Evolutionary conservation across 2,797 vertebrate species (phyloP), one percentile per base, ranked within the genome.

Genomic region (Acipenser transmontanus): DNA sequence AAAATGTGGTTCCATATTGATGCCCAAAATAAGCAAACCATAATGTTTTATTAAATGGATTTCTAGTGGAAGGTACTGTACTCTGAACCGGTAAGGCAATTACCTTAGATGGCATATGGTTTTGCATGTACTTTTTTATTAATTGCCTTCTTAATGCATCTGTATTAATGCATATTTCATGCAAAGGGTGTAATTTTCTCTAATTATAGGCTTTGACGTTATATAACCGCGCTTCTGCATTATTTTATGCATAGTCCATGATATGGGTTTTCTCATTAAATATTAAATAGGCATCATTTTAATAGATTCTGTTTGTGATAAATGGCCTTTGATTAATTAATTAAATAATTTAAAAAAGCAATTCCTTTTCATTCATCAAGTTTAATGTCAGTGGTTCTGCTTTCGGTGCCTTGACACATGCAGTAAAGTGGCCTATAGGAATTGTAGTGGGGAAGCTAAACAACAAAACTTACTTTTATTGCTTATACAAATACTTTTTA

Each of bases 311-410:
- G 7, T n/a, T 13, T 13, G 54, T n/a, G 8, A 47, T 14, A 59
- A 47, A 47, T 14, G 13, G 49, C 14, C 47, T 59, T 65, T 20
- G 56, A 34, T 34, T 34, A 65, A 49, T 59, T 13, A 20, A 59
- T 66, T 34, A 49, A 54, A 47, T 59, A 6, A 14, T 49, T 49
- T 66, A 6, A n/a, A 59, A 66, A 6, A 13, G 52, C 11, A 4
- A 57, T n/a, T 11, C 54, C 9, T 56, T 59, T 65, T 66, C 47
- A 49, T 66, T 59, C 57, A 48, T 66, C 34, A 66, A 48, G 52
- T 12, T 65, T 65, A 34, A 8, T 57, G 56, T 59, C 47, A 66
- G 48, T 49, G 47, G n/a, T n/a, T 56, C 11, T 49, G 5, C 47
- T 48, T 57, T 9, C 14, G 52, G 59, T 57, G 14, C 9, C 12